Conservation (phyloP, 2,113 vertebrate genomes). For the Pycnonotus jocosus region DNA sequence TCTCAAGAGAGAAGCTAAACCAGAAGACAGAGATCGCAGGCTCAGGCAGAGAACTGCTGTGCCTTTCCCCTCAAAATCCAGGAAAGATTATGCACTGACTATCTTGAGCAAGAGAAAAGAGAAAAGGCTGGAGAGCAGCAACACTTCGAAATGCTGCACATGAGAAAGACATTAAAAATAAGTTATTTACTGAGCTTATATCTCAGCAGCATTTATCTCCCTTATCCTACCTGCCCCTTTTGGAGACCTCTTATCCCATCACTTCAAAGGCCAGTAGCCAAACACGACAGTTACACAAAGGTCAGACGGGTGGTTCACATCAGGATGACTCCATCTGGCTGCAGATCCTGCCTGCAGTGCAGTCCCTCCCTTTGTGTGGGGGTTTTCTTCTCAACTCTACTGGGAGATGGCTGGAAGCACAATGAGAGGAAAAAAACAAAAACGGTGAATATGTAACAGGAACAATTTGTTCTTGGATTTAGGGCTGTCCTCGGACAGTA, state of each 20-base stretch:
- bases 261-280: slow-evolving; percentile 8
- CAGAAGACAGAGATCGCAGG: neutral
- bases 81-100: neutral
- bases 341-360: neutral
- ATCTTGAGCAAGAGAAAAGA: neutral
- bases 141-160: neutral
- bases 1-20: neutral
- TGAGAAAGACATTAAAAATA: neutral
- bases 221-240: neutral
- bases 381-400: neutral
- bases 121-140: neutral
- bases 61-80: neutral
- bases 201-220: neutral
- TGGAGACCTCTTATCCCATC: neutral
- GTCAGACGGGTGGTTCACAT: neutral
- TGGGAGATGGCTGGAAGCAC: slow-evolving; percentile 42
- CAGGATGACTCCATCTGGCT: slow-evolving; percentile 25
- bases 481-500: neutral
- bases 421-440: neutral
- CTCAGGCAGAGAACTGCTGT: neutral
- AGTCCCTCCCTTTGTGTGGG: slow-evolving; percentile 9
- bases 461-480: slow-evolving; percentile 57
- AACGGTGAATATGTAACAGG: neutral
- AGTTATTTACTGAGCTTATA: neutral
- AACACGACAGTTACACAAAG: neutral